Evolutionary conservation across 23 tunicate genomes (phyloP).

Genomic region (Ciona savignyi): DNA sequence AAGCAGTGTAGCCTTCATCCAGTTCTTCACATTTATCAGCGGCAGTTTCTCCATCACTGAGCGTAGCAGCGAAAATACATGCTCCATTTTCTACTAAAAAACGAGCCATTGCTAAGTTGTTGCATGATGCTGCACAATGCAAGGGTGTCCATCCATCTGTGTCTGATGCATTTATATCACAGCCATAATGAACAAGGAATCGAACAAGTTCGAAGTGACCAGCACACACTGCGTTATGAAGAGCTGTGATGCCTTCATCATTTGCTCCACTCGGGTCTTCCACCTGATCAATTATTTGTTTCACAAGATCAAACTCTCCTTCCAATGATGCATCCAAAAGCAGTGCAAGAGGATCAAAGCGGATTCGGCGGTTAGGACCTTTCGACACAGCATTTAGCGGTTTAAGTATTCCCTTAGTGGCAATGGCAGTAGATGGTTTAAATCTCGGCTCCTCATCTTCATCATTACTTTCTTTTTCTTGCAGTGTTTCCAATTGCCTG

Average conservation of each 20-base stretch:
- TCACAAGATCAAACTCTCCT: constrained; percentile 91
- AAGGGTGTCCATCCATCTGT: constrained; percentile 98
- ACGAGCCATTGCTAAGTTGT: constrained; percentile 74
- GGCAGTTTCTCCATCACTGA: constrained; percentile 88
- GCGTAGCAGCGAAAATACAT: constrained; percentile 78
- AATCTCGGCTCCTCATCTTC: constrained; percentile 14
- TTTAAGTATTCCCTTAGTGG: background rate
- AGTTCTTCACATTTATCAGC: constrained; percentile 90
- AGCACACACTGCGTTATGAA: constrained; percentile 98
- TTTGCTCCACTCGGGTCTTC: constrained; percentile 86
- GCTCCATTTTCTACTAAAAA: constrained; percentile 97
- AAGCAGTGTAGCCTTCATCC: constrained; percentile 84
- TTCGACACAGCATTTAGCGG: constrained; percentile 22
- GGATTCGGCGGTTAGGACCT: constrained; percentile 36
- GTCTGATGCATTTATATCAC: constrained; percentile 92
- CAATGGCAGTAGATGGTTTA: background rate
- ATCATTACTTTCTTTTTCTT: background rate
- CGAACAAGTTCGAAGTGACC: constrained; percentile 89
- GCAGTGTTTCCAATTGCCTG: background rate
- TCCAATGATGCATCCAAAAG: constrained; percentile 91
- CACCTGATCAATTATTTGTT: constrained; percentile 61
- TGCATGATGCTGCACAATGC: constrained; percentile 96
- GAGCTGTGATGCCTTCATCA: constrained; percentile 98
- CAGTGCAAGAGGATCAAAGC: constrained; percentile 92
- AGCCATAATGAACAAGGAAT: constrained; percentile 93